A percentile compares a stretch with the other conserved stretches of the same genome.
phyloP scores from a whole-genome alignment of 2,888 invertebrate genomes.

The Andricus quercusramuli region DNA sequence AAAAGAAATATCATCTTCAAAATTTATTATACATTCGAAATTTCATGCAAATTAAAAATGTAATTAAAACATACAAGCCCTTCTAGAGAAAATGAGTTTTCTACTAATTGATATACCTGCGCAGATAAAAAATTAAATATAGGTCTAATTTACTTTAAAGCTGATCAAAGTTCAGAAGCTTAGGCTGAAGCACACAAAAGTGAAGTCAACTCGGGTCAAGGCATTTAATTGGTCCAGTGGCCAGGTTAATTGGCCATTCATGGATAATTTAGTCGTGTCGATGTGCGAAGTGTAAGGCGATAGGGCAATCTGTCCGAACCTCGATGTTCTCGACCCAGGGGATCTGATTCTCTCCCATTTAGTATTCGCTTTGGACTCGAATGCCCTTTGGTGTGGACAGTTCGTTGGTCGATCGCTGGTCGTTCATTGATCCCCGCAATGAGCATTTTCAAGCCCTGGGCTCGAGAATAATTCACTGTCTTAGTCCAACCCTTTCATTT shows the following conservation, averaged over 20 bases:
- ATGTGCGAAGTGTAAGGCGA: conserved; percentile 68
- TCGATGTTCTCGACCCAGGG: conserved; percentile 55
- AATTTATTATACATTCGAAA: neutral
- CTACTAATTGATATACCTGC: no score
- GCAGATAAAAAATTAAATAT: neutral
- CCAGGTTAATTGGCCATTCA: conserved; percentile 78
- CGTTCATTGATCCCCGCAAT: conserved; percentile 50
- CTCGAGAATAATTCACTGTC: conserved; percentile 49
- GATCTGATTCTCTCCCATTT: conserved; percentile 65
- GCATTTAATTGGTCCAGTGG: conserved; percentile 59
- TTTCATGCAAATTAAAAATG: neutral
- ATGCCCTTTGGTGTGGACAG: conserved; percentile 50
- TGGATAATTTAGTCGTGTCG: conserved; percentile 76
- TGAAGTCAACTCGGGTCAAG: conserved; percentile 49
- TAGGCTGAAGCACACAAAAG: conserved; percentile 43
- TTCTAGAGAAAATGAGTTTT: no score
- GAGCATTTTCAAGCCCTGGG: conserved; percentile 38
- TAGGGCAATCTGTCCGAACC: conserved; percentile 62
- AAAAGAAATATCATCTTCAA: neutral
- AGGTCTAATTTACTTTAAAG: neutral
- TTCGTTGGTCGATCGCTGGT: conserved; percentile 54
- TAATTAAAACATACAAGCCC: no score
- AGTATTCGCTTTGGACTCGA: conserved; percentile 66
- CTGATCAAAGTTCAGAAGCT: conserved; percentile 19
- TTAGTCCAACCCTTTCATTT: conserved; percentile 31